Base-by-base conservation (phyloP, 2,888 invertebrate genomes). In the Epinotia brunnichana region DNA sequence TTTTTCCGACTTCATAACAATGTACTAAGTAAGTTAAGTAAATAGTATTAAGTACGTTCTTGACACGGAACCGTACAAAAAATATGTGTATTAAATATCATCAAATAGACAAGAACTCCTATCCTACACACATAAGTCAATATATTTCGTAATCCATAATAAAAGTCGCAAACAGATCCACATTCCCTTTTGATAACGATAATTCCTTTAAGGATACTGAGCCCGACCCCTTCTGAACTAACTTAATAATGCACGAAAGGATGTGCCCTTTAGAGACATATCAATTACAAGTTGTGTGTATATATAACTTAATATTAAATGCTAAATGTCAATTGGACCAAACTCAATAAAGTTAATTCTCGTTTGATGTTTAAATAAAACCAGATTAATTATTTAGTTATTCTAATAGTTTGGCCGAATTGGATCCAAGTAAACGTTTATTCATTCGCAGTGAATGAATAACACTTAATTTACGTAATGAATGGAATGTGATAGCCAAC, bases 191-290 rank as follows among this genome's bases (percentile, higher is more conserved):
- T 51, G 3, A 60, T 66, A 66, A 60, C 44, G 53, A 41, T 70
- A 62, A 57, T 60, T 53, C 41, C 53, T 66, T 60, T 19, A 66
- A 60, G 66, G 60, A 71, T 67, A 60, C 29, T 19, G 29, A 60
- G 24, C 62, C 10, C 60, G 24, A 70, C 53, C 53, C 70, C 29
- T 59, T 59, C 19, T 60, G 41, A 62, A 71, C 57, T 64, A 39
- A 59, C 71, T 71, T 60, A 71, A 71, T 71, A 66, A 66, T 67
- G 66, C 54, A 71, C 66, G 60, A 61, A 71, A 71, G 60, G 54
- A 44, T 71, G 66, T 53, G 60, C 35, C 71, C 66, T 67, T 54
- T 21, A 35, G 66, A 44, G 44, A 61, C 54, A 61, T 71, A 67
- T 59, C 53, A 71, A 71, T 66, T 66, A 71, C 70, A 71, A 71